Evolutionary conservation across 2,797 vertebrate species (phyloP).

Genomic region (Halcyon smyrnensis): DNA sequence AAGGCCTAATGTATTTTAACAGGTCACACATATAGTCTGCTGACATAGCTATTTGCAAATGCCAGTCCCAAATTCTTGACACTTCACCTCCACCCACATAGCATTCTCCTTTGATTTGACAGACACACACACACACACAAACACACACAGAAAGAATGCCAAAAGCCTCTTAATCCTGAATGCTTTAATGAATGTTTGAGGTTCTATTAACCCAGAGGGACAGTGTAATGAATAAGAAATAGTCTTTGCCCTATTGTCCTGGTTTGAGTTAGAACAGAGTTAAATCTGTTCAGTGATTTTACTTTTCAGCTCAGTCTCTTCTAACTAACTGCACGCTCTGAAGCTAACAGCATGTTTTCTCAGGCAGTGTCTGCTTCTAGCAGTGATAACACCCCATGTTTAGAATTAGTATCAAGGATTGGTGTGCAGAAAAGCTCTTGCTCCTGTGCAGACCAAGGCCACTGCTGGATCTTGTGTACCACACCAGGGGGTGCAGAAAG

Average conservation of each 20-base stretch:
- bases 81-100: background rate
- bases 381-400: background rate
- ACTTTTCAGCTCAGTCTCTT: background rate
- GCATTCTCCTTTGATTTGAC: background rate
- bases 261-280: background rate
- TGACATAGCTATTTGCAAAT: background rate
- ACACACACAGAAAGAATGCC: background rate
- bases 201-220: background rate
- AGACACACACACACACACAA: background rate
- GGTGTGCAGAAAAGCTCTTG: background rate
- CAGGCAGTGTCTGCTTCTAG: no score
- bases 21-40: background rate
- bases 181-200: background rate
- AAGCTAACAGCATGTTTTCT: background rate
- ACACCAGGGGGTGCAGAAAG: background rate
- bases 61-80: constrained; percentile 24
- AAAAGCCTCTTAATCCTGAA: background rate
- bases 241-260: background rate
- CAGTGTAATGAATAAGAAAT: background rate
- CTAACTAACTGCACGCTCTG: background rate
- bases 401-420: background rate
- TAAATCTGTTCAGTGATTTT: background rate
- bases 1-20: background rate
- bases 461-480: background rate
- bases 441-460: background rate